Percentiles rank a stretch among this genome's conserved stretches.
Evolutionary conservation across 2,888 invertebrate species (phyloP).

Genomic region (Torymus tubicola): DNA sequence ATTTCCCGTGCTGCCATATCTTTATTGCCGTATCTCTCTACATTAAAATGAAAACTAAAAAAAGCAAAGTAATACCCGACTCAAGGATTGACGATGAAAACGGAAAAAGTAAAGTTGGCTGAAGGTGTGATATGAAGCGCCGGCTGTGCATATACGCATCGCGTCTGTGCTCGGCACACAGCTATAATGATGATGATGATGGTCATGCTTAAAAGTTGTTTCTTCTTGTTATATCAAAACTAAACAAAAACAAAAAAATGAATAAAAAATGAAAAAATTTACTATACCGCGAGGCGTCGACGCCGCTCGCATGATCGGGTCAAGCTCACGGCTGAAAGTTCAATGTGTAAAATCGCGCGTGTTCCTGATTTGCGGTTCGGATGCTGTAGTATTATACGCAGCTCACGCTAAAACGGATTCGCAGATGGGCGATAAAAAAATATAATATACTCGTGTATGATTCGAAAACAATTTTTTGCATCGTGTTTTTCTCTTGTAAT

Average conservation of each 20-base stretch:
- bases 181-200: slow-evolving; percentile 37
- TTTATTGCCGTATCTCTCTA: slow-evolving; percentile 42
- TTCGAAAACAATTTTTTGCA: too few relatives aligned
- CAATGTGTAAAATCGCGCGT: background rate
- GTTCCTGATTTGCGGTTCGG: too few relatives aligned
- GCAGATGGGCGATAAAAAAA: too few relatives aligned
- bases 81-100: background rate
- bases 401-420: too few relatives aligned
- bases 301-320: slow-evolving; percentile 22
- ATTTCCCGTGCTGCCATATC: slow-evolving; percentile 37
- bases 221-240: slow-evolving; percentile 49
- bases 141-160: background rate
- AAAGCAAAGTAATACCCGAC: slow-evolving; percentile 12
- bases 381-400: too few relatives aligned
- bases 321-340: slow-evolving; percentile 55
- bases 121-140: slow-evolving; percentile 10
- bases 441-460: too few relatives aligned
- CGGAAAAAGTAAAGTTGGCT: background rate
- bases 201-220: slow-evolving; percentile 50
- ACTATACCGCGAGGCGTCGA: slow-evolving; percentile 37
- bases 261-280: slow-evolving; percentile 22
- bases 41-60: slow-evolving; percentile 33
- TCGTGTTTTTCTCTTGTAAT: too few relatives aligned
- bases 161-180: slow-evolving; percentile 6
- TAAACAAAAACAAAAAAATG: slow-evolving; percentile 14